Base-by-base conservation (phyloP, 2,113 vertebrate species). In the Pachycephala philippinensis region DNA sequence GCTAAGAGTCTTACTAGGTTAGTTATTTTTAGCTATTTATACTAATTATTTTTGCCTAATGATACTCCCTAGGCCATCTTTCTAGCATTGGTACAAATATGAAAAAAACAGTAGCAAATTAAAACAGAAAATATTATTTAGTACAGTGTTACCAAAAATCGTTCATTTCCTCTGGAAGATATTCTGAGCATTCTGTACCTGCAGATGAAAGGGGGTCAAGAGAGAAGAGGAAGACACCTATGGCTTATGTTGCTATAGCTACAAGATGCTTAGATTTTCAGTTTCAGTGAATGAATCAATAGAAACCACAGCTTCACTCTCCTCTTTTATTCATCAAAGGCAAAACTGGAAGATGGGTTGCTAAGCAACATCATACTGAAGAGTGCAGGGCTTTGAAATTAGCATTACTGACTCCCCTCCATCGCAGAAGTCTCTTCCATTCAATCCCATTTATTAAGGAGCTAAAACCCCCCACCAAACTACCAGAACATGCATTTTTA, bases 351-450 rank as follows among this genome's bases (percentile, higher is more conserved):
- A 96, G 98, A 97, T 97, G 94, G 89, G 98, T 98, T 98, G 97
- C 98, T 98, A 98, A 87, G 98, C 98, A 98, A 98, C 98, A 86
- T 66, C 69, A 53, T 91, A 95, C 82, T n/a, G 63, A 97, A 97
- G 97, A 97, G 96, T 96, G 90, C 97, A 97, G 94, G 23, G 59
- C 96, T 98, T 98, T 97, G 97, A 98, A 97, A 98, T 97, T 40
- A 97, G 97, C 97, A 96, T 96, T 97, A 94, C 96, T 95, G 97
- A 98, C 96, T 97, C 93, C 88, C 83, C 82, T 91, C 57, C 66
- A 94, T 97, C 96, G 93, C 89, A 92, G 82, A 80, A 92, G 86
- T 61, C 89, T 95, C 84, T 95, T 88, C 93, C 89, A 94, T 96
- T 98, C 86, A 96, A 97, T 95, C 37, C 35, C 76, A 82, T 95